These are phyloP conservation scores for Scaptomyza montana DNA, from an alignment of 1,140 invertebrate genomes.

Conservation along the genomic window DNA sequence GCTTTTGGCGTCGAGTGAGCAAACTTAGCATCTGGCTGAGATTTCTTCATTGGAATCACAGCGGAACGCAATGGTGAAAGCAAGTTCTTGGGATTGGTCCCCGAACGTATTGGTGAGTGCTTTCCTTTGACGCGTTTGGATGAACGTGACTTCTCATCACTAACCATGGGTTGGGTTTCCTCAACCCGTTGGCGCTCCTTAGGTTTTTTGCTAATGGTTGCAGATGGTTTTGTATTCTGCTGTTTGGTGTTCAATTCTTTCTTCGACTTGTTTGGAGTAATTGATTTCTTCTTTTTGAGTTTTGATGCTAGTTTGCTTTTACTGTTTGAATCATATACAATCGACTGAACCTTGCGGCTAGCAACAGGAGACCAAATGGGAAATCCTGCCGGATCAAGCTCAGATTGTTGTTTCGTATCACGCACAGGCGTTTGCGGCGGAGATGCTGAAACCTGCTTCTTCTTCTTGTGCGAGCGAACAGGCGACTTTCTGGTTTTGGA, in stretches of 20 bases:
- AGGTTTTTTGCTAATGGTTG: too few relatives aligned
- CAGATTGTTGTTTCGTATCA: not conserved
- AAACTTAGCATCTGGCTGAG: too few relatives aligned
- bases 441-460: too few relatives aligned
- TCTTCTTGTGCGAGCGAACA: too few relatives aligned
- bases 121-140: not conserved
- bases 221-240: not conserved
- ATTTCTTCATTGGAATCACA: too few relatives aligned
- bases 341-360: not conserved
- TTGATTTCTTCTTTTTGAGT: not conserved
- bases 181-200: not conserved
- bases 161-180: not conserved
- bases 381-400: not conserved
- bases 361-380: not conserved
- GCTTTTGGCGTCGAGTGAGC: not conserved
- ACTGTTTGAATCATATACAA: not conserved
- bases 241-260: not conserved
- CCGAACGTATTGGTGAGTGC: too few relatives aligned
- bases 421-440: not conserved
- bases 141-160: not conserved
- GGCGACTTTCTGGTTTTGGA: not conserved
- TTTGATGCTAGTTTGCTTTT: not conserved
- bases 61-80: too few relatives aligned
- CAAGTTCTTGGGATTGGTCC: too few relatives aligned
- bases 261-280: not conserved